Evolutionary conservation across 2,113 vertebrate genomes (phyloP).

Genomic region (Malurus alboscapulatus): DNA sequence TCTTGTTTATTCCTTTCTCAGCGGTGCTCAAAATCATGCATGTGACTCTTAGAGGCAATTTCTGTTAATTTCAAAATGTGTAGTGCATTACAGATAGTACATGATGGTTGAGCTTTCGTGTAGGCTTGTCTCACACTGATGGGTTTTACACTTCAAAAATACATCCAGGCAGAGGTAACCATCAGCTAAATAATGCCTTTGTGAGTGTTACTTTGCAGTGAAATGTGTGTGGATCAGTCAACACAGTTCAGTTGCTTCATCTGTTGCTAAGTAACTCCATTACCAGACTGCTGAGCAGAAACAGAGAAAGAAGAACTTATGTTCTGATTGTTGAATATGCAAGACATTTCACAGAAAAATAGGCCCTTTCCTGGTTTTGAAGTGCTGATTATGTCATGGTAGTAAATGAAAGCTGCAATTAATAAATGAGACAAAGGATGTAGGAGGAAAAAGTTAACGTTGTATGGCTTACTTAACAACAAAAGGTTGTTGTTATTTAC

Average conservation of each 20-base stretch:
- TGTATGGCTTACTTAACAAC: not conserved
- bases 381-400: not conserved
- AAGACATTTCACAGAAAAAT: not conserved
- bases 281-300: constrained; percentile 14
- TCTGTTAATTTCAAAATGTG: not conserved
- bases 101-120: not conserved
- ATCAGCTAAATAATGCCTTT: constrained; percentile 4
- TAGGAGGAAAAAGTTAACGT: not conserved
- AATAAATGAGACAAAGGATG: not conserved
- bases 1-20: not conserved
- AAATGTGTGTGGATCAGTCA: not conserved
- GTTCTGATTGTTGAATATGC: constrained; percentile 7
- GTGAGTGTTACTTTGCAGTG: constrained; percentile 11
- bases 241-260: constrained; percentile 14
- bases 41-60: not conserved
- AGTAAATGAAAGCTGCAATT: not conserved
- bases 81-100: not conserved
- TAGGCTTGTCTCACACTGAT: not conserved
- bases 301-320: not conserved
- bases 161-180: not conserved
- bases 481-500: not conserved
- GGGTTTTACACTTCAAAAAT: constrained; percentile 19
- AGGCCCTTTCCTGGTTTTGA: not conserved
- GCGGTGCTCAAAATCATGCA: not conserved
- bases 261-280: constrained; percentile 51